phyloP scores from a whole-genome alignment of 2,888 invertebrate species.

The Leptarthrus brevirostris region DNA sequence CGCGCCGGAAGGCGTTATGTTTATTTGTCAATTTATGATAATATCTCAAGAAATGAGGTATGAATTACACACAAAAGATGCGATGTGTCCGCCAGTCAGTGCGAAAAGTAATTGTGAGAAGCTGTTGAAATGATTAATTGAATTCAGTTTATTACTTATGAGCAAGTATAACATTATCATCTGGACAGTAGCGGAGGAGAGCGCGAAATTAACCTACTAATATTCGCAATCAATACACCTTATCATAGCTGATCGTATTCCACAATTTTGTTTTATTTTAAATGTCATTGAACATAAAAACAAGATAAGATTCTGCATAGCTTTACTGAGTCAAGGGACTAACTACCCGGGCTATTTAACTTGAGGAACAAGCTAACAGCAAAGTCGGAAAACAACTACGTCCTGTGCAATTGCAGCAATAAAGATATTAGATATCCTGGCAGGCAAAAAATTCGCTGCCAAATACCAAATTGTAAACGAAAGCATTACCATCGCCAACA shows the following conservation, averaged over 20 bases:
- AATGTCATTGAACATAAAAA: slow-evolving; percentile 5
- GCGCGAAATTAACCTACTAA: too few species aligned
- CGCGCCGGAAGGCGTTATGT: slow-evolving; percentile 55
- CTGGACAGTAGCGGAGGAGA: too few species aligned
- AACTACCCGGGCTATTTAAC: slow-evolving; percentile 28
- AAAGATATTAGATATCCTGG: slow-evolving; percentile 47
- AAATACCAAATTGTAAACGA: slow-evolving; percentile 45
- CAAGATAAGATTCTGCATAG: slow-evolving; percentile 8
- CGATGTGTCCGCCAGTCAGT: too few species aligned
- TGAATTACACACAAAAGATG: too few species aligned
- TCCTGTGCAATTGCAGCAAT: slow-evolving; percentile 41
- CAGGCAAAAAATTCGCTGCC: background rate
- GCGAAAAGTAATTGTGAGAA: too few species aligned
- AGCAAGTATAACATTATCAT: too few species aligned
- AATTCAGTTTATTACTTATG: too few species aligned
- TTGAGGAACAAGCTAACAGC: background rate
- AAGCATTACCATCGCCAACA: slow-evolving; percentile 35
- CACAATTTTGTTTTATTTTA: background rate
- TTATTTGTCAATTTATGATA: slow-evolving; percentile 51
- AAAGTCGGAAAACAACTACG: background rate
- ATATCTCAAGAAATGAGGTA: background rate
- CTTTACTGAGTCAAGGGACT: slow-evolving; percentile 24
- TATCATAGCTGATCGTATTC: too few species aligned
- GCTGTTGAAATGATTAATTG: too few species aligned
- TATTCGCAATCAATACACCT: too few species aligned